These are phyloP conservation scores for Scaptomyza graminum DNA, from an alignment of 1,140 invertebrate species.

Conservation along the genomic window DNA sequence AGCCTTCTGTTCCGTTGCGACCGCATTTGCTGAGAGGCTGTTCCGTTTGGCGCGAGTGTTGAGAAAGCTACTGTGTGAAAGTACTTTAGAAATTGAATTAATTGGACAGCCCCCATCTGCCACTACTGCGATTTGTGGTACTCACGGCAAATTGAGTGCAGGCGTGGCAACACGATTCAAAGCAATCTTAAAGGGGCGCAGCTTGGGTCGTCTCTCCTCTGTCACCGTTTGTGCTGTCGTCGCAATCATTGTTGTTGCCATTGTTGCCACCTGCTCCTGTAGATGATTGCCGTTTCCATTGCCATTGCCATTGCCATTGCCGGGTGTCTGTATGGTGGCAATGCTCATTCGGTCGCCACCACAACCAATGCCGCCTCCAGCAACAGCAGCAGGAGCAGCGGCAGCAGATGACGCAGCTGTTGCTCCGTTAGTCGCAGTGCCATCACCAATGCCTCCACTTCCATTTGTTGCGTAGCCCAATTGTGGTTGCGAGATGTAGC, in stretches of 20 bases:
- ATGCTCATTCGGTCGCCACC: conserved; percentile 51
- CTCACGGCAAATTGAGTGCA: conserved; percentile 87
- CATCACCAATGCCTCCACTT: conserved; percentile 32
- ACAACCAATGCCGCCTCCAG: not conserved
- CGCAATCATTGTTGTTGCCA: conserved; percentile 87
- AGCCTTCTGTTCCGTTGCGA: conserved; percentile 91
- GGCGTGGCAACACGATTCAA: conserved; percentile 87
- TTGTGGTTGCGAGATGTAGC: conserved; percentile 71
- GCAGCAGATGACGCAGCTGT: conserved; percentile 70
- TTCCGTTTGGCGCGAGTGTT: conserved; percentile 87
- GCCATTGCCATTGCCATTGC: conserved; percentile 15
- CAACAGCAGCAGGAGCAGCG: conserved; percentile 19
- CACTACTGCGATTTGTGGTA: not conserved
- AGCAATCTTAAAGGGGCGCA: conserved; percentile 88
- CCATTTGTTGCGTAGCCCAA: conserved; percentile 68
- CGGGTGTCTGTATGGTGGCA: conserved; percentile 59
- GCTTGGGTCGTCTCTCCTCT: conserved; percentile 87
- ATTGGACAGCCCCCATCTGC: not conserved
- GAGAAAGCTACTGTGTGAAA: conserved; percentile 85
- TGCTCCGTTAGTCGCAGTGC: conserved; percentile 74
- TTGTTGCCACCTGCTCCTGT: conserved; percentile 85
- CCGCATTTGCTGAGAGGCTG: conserved; percentile 89
- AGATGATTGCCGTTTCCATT: conserved; percentile 24
- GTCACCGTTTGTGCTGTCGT: conserved; percentile 85
- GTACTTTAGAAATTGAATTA: conserved; percentile 18